Conservation (phyloP, 1,140 invertebrate genomes). For the Gonatopus flavifemur region DNA sequence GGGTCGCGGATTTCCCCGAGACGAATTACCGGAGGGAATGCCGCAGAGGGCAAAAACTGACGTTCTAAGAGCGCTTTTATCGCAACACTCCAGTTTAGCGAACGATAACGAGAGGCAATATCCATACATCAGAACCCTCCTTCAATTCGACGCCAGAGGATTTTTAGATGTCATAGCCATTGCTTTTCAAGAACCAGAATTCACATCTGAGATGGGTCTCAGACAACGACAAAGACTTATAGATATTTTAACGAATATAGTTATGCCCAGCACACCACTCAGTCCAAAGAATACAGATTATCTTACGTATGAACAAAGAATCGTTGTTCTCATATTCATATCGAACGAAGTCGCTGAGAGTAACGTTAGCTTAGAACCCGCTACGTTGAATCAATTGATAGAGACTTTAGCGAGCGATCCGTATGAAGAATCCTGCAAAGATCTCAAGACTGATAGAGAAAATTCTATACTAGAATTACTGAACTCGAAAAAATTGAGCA, state of each 20-base stretch:
- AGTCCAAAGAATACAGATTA: constrained; percentile 43
- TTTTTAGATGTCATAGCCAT: constrained; percentile 88
- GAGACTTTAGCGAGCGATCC: constrained; percentile 60
- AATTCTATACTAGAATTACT: constrained; percentile 80
- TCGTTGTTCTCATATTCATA: constrained; percentile 64
- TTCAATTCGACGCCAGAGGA: constrained; percentile 83
- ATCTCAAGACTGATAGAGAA: constrained; percentile 73
- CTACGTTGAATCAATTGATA: constrained; percentile 51
- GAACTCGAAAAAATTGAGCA: constrained; percentile 66
- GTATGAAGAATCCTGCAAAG: constrained; percentile 55
- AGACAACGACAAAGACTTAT: constrained; percentile 77
- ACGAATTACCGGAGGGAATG: constrained; percentile 75
- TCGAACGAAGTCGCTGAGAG: constrained; percentile 46
- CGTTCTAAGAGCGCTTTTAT: constrained; percentile 65
- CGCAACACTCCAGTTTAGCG: constrained; percentile 70
- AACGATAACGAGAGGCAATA: constrained; percentile 71
- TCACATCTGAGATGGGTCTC: constrained; percentile 70
- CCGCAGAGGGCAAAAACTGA: constrained; percentile 76
- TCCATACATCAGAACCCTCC: constrained; percentile 77
- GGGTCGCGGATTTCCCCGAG: constrained; percentile 86
- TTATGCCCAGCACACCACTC: constrained; percentile 61
- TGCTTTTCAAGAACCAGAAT: constrained; percentile 85
- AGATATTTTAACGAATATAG: constrained; percentile 78
- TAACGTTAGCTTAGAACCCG: constrained; percentile 43
- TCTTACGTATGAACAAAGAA: constrained; percentile 56